These are phyloP conservation scores for Papilio demoleus DNA, from an alignment of 2,888 invertebrate species.

Conservation along the genomic window DNA sequence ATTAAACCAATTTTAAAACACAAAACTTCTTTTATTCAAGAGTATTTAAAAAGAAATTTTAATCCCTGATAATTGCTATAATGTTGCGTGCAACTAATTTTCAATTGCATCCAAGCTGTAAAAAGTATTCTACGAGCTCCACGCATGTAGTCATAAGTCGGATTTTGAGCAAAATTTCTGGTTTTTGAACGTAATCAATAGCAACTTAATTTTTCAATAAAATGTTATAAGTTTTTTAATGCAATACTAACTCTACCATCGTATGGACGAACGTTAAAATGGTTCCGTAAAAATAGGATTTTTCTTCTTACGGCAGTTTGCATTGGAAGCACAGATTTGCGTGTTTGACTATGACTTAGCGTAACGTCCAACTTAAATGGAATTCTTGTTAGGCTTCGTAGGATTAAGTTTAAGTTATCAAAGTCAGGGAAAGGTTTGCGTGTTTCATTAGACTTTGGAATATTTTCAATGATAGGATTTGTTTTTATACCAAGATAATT, in stretches of 20 bases:
- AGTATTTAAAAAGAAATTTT: background rate
- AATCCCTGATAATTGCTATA: background rate
- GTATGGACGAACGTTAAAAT: background rate
- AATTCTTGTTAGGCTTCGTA: conserved; percentile 21
- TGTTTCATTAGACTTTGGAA: too few relatives aligned
- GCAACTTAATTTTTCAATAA: too few relatives aligned
- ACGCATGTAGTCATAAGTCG: background rate
- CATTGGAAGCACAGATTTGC: conserved; percentile 4
- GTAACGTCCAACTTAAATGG: conserved; percentile 10
- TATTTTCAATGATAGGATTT: too few relatives aligned
- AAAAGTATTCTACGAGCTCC: background rate
- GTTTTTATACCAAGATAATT: too few relatives aligned
- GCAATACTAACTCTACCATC: too few relatives aligned
- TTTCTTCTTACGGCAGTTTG: background rate
- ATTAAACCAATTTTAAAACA: background rate
- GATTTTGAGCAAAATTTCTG: background rate
- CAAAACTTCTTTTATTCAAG: conserved; percentile 5
- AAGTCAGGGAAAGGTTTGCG: conserved; percentile 21
- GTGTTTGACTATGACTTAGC: conserved; percentile 20
- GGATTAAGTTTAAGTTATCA: conserved; percentile 23
- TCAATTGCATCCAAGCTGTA: conserved; percentile 21
- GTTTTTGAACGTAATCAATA: too few relatives aligned
- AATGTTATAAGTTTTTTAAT: too few relatives aligned
- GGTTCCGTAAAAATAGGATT: background rate
- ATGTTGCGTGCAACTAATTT: conserved; percentile 30